A percentile compares a stretch with the other conserved stretches of the same genome.
phyloP scores from a whole-genome alignment of 2,797 vertebrate species.

The Danio aesculapii region DNA sequence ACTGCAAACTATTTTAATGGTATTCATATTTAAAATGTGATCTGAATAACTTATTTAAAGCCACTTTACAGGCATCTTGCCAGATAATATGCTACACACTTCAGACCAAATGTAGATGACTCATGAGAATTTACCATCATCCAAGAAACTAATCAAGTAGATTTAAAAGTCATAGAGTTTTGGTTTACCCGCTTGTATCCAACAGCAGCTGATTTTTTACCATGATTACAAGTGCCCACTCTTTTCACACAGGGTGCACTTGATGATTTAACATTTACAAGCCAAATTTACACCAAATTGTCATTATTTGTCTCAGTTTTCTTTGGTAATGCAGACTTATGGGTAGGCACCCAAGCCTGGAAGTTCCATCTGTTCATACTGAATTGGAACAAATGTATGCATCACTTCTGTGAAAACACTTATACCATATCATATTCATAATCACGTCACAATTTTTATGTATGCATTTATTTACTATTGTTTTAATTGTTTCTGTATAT shows the following conservation, averaged over 20 bases:
- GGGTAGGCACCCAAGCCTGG: slow-evolving; percentile 23
- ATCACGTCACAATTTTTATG: not conserved
- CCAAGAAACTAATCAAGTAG: not conserved
- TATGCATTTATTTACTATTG: not conserved
- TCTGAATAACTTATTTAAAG: not conserved
- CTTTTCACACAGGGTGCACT: slow-evolving; percentile 19
- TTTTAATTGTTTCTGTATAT: not conserved
- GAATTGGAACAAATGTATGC: slow-evolving; percentile 28
- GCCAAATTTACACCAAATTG: slow-evolving; percentile 32
- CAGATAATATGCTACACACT: not conserved
- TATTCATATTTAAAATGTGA: not conserved
- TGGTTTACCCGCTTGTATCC: not conserved
- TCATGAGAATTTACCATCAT: slow-evolving; percentile 4
- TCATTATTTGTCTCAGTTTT: slow-evolving; percentile 9
- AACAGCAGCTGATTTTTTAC: not conserved
- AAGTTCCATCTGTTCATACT: slow-evolving; percentile 27
- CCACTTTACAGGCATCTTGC: not conserved
- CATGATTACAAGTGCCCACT: not conserved
- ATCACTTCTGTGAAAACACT: slow-evolving; percentile 13
- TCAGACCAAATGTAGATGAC: not conserved
- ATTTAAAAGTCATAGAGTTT: slow-evolving; percentile 11
- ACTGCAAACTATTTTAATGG: not conserved
- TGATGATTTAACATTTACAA: slow-evolving; percentile 36
- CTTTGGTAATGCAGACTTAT: slow-evolving; percentile 13
- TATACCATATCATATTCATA: not conserved